Evolutionary conservation across 1,140 invertebrate species (phyloP).

Genomic region (Coptotermes formosanus): DNA sequence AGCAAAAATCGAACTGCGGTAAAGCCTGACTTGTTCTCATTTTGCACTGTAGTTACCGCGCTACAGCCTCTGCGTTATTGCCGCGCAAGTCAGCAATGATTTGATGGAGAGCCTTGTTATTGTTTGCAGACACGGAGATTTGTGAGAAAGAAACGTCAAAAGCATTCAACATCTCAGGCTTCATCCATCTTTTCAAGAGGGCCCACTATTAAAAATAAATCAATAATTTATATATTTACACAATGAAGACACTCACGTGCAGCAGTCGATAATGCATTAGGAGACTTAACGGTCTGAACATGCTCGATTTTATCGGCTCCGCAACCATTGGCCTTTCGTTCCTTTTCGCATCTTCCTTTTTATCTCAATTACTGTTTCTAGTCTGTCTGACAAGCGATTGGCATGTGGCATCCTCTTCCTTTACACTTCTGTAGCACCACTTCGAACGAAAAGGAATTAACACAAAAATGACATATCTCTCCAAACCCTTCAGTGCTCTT

Average conservation of each 20-base stretch:
- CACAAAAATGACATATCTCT: background rate
- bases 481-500: background rate
- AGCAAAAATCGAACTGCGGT: too few relatives aligned
- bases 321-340: background rate
- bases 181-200: background rate
- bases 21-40: too few relatives aligned
- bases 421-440: background rate
- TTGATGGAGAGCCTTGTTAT: background rate
- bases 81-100: background rate
- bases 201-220: background rate
- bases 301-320: background rate
- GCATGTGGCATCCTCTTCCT: background rate
- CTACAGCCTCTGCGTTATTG: background rate
- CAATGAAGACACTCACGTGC: background rate
- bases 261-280: background rate
- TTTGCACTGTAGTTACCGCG: too few relatives aligned
- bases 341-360: background rate
- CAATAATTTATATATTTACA: conserved; percentile 14
- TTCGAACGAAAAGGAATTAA: background rate
- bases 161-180: background rate
- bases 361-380: background rate
- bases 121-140: background rate
- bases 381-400: background rate
- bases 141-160: background rate
- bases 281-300: background rate